Evolutionary conservation across 2,113 vertebrate genomes (phyloP).

Genomic region (Arothron firmamentum): DNA sequence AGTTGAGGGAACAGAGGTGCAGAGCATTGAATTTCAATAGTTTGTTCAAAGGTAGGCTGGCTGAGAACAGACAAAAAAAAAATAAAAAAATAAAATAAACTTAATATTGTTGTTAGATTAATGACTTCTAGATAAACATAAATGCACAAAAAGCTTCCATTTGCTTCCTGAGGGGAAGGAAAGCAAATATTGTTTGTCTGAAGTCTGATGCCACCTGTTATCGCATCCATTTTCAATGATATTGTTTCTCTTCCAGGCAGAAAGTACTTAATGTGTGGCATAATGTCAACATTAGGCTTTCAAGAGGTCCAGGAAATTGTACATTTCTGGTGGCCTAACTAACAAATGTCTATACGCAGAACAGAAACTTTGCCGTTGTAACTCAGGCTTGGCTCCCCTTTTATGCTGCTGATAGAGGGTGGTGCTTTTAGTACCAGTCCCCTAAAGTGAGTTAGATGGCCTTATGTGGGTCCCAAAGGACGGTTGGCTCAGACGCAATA

Average conservation of each 20-base stretch:
- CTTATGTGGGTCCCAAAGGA: slow-evolving; percentile 42
- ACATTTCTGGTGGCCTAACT: slow-evolving; percentile 8
- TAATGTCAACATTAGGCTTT: slow-evolving; percentile 24
- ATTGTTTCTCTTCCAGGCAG: slow-evolving; percentile 4
- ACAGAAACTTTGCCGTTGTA: slow-evolving; percentile 38
- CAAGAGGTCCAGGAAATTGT: slow-evolving; percentile 9
- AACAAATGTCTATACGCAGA: slow-evolving; percentile 6
- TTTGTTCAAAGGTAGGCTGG: not conserved
- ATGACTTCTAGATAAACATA: not conserved
- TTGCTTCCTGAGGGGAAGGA: not conserved
- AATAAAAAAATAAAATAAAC: no score
- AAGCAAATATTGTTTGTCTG: slow-evolving; percentile 1
- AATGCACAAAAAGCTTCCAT: not conserved
- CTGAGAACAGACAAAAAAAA: no score
- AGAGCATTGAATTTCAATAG: not conserved
- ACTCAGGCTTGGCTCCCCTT: slow-evolving; percentile 32
- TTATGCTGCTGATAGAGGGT: slow-evolving; percentile 44
- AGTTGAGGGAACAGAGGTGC: slow-evolving; percentile 23
- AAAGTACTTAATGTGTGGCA: slow-evolving; percentile 12
- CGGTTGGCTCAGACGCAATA: slow-evolving; percentile 47
- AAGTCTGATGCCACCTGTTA: slow-evolving; percentile 21
- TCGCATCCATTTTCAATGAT: slow-evolving; percentile 9
- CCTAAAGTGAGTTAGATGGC: slow-evolving; percentile 48
- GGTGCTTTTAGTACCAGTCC: slow-evolving; percentile 33
- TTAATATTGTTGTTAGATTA: no score